phyloP scores from a whole-genome alignment of 2,888 invertebrate genomes.

The Nomada fabriciana region DNA sequence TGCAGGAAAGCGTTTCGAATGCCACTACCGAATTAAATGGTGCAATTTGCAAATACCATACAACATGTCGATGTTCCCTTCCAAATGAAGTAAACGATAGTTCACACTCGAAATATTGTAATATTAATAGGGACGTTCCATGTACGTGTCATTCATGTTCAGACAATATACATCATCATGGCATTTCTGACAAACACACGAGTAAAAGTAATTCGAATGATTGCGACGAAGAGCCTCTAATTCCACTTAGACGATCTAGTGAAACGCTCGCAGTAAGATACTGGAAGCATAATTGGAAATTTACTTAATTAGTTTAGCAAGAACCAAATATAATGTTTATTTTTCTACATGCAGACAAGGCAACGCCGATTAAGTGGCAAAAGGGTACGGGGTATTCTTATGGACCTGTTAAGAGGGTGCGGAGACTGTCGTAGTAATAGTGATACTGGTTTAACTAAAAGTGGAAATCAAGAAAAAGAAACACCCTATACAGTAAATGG shows the following conservation, averaged over 20 bases:
- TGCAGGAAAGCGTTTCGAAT: conserved; percentile 30
- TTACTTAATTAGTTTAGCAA: not conserved
- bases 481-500: conserved; percentile 11
- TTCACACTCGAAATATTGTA: conserved; percentile 62
- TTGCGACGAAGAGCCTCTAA: conserved; percentile 72
- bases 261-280: conserved; percentile 75
- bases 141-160: conserved; percentile 55
- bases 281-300: conserved; percentile 1
- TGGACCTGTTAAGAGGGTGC: conserved; percentile 80
- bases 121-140: conserved; percentile 57
- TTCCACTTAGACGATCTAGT: conserved; percentile 51
- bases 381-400: conserved; percentile 77
- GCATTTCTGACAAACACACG: conserved; percentile 45
- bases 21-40: conserved; percentile 29
- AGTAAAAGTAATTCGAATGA: conserved; percentile 53
- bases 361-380: conserved; percentile 79
- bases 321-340: conserved; percentile 14
- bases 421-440: conserved; percentile 76
- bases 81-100: conserved; percentile 56
- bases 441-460: conserved; percentile 42
- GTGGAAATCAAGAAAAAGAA: conserved; percentile 45
- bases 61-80: conserved; percentile 40
- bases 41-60: conserved; percentile 52
- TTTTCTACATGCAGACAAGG: conserved; percentile 65
- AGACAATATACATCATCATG: conserved; percentile 23